Evolutionary conservation across 2,113 vertebrate genomes (phyloP).

Genomic region (human (Homo sapiens)): DNA sequence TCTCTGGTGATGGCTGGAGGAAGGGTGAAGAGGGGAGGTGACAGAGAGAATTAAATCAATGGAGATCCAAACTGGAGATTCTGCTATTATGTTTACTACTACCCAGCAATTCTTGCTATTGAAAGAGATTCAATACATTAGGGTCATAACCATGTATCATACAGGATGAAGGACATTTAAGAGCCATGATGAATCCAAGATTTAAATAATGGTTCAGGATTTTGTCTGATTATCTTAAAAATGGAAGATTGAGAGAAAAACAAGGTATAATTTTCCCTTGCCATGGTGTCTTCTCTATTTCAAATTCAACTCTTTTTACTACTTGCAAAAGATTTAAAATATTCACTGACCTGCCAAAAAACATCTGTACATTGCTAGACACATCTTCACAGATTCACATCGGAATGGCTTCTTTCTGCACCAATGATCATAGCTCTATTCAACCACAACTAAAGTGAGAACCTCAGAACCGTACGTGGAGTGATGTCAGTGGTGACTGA

Average conservation of each 20-base stretch:
- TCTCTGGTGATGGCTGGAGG: not conserved
- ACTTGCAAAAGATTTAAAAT: slow-evolving; percentile 63
- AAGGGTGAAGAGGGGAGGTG: no score
- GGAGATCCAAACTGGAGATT: not conserved
- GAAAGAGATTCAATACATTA: not conserved
- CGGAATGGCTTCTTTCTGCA: slow-evolving; percentile 68
- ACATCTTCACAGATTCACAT: slow-evolving; percentile 20
- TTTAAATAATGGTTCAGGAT: not conserved
- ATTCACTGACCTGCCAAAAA: slow-evolving; percentile 63
- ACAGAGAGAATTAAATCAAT: not conserved
- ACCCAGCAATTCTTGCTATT: not conserved
- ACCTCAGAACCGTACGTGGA: not conserved
- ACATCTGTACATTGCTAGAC: slow-evolving; percentile 49
- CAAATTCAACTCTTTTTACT: slow-evolving; percentile 7
- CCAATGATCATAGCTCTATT: slow-evolving; percentile 40
- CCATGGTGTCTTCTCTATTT: slow-evolving; percentile 28
- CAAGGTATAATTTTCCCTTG: not conserved
- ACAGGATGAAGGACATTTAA: not conserved
- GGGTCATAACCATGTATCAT: not conserved
- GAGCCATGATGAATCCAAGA: not conserved
- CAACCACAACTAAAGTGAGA: slow-evolving; percentile 46
- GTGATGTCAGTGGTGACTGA: not conserved
- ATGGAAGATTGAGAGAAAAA: slow-evolving; percentile 6
- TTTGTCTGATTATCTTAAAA: slow-evolving; percentile 31
- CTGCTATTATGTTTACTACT: not conserved